These are phyloP conservation scores for Tragopan temminckii DNA, from an alignment of 2,797 vertebrate genomes.

Conservation along the genomic window DNA sequence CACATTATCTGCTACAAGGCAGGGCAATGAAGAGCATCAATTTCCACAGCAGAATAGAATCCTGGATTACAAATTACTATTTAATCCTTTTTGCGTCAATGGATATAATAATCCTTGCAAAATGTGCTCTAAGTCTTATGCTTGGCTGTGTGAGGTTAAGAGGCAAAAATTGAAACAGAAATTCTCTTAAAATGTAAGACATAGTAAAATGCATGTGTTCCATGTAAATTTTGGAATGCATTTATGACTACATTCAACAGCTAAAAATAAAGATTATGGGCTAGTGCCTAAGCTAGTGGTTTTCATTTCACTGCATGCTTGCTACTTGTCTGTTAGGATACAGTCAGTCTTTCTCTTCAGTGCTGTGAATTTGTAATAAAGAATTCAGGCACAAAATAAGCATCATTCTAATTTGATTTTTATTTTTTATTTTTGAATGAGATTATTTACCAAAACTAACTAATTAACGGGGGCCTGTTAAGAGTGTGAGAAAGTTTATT, in stretches of 20 bases:
- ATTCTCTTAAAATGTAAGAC: background rate
- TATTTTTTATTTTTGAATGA: background rate
- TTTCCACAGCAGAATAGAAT: slow-evolving; percentile 57
- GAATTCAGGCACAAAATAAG: background rate
- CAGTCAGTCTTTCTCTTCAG: background rate
- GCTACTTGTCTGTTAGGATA: background rate
- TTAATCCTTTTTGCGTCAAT: slow-evolving; percentile 77
- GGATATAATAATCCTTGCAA: slow-evolving; percentile 63
- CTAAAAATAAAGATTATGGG: slow-evolving; percentile 22
- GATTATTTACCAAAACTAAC: background rate
- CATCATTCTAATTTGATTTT: background rate
- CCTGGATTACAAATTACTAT: slow-evolving; percentile 71
- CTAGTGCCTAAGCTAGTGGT: background rate
- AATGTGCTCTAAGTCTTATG: slow-evolving; percentile 66
- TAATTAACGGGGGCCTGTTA: background rate
- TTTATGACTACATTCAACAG: background rate
- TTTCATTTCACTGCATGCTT: background rate
- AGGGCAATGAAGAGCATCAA: slow-evolving; percentile 58
- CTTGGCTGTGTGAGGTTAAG: slow-evolving; percentile 42
- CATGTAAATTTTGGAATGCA: background rate
- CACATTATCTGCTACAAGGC: slow-evolving; percentile 37
- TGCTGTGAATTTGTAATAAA: background rate
- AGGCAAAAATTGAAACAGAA: slow-evolving; percentile 26
- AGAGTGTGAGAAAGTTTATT: background rate
- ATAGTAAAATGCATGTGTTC: background rate